Evolutionary conservation across 92 coral and sea anemone species (phyloP).

Genomic region (Heliopora coerulea): DNA sequence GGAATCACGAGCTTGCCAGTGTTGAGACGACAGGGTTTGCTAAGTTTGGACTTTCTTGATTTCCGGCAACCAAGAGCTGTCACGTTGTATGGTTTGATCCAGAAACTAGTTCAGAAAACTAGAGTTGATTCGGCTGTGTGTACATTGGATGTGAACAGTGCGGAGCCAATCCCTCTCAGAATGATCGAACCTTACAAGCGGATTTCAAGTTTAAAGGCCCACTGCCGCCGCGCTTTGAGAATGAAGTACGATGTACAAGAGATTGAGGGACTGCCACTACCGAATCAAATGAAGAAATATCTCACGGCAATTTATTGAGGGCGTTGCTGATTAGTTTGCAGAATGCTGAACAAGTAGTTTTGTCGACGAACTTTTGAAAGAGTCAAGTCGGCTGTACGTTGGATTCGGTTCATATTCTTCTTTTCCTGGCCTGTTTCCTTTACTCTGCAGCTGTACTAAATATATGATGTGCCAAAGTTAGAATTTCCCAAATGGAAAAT

Average conservation of each 20-base stretch:
- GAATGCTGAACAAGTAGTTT: background rate
- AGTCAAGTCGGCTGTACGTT: too few relatives aligned
- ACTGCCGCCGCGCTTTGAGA: conserved; percentile 15
- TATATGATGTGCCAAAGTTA: too few relatives aligned
- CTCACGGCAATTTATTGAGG: background rate
- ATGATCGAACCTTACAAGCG: background rate
- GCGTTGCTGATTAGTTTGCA: background rate
- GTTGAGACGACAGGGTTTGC: background rate
- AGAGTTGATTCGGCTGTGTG: background rate
- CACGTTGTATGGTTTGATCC: conserved; percentile 12
- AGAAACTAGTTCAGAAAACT: background rate
- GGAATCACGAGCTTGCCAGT: background rate
- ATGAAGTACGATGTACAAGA: conserved; percentile 6
- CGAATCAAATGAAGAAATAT: background rate
- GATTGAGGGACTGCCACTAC: background rate
- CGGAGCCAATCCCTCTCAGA: background rate
- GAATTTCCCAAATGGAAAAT: too few relatives aligned
- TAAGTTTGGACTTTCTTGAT: conserved; percentile 13
- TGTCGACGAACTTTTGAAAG: too few relatives aligned
- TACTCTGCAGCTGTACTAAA: too few relatives aligned
- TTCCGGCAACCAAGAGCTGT: conserved; percentile 2
- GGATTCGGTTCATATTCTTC: too few relatives aligned
- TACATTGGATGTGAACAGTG: background rate
- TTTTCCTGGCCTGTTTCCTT: too few relatives aligned
- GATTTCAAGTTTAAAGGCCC: conserved; percentile 20